Conservation (phyloP, 2,113 vertebrate species). For the Pluvianellus socialis region DNA sequence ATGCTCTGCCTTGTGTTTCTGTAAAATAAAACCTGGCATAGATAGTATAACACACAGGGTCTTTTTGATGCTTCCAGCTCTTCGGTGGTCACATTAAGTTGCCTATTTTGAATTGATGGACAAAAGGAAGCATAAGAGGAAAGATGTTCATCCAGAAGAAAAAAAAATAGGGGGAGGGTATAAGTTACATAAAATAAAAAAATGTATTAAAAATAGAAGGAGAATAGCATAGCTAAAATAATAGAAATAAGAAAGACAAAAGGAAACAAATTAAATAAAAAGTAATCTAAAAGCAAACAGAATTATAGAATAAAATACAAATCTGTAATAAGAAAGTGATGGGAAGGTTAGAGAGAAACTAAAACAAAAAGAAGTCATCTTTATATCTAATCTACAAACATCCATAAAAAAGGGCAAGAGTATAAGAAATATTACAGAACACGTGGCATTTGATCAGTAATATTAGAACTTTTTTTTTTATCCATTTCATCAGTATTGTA, state of each 20-base stretch:
- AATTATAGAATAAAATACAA: neutral
- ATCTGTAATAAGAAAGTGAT: neutral
- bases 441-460: neutral
- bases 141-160: neutral
- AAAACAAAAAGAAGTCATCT: neutral
- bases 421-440: neutral
- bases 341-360: neutral
- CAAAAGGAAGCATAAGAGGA: neutral
- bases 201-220: neutral
- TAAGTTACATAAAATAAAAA: neutral
- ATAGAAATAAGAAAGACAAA: neutral
- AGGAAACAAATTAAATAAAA: neutral
- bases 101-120: neutral
- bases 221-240: neutral
- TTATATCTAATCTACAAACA: neutral
- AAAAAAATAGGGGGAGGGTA: accelerated
- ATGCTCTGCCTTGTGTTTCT: neutral
- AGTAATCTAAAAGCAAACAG: neutral
- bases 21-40: neutral
- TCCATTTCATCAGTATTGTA: neutral
- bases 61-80: neutral
- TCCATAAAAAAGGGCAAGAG: neutral
- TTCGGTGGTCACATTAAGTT: neutral
- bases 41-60: neutral
- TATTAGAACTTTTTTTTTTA: neutral